Conservation (phyloP, 2,888 invertebrate species). For the Scrobipalpa atriplicella region DNA sequence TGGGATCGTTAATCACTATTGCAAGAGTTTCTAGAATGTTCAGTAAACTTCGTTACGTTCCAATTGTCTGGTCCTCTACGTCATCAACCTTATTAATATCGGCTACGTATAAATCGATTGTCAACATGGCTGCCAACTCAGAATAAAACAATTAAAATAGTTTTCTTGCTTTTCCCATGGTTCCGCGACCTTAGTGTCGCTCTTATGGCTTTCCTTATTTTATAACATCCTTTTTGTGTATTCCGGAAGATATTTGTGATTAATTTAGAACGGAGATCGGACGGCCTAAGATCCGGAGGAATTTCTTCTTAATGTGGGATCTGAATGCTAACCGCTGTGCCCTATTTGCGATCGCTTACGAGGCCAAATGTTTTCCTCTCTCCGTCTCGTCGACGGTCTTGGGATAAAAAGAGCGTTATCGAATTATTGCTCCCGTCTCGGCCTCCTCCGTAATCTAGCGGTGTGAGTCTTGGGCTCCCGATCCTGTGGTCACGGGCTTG, state of each 20-base stretch:
- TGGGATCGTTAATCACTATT: slow-evolving; percentile 6
- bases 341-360: slow-evolving; percentile 7
- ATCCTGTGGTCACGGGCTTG: too few relatives aligned
- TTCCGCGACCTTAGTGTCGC: too few relatives aligned
- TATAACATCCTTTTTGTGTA: too few relatives aligned
- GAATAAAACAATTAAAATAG: too few relatives aligned
- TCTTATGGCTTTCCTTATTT: too few relatives aligned
- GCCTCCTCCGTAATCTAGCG: too few relatives aligned
- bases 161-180: too few relatives aligned
- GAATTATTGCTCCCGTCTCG: too few relatives aligned
- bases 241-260: not conserved
- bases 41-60: not conserved
- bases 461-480: too few relatives aligned
- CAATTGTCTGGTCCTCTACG: not conserved
- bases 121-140: too few relatives aligned
- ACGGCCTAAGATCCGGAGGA: not conserved
- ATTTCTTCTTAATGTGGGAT: not conserved
- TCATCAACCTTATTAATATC: not conserved
- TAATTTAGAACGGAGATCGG: not conserved
- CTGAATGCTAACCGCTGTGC: not conserved
- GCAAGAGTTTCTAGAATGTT: slow-evolving; percentile 6
- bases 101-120: not conserved
- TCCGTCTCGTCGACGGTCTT: not conserved
- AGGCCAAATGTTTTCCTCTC: slow-evolving; percentile 5
- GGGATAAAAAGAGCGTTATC: too few relatives aligned